Evolutionary conservation across 92 coral and sea anemone genomes (phyloP).

Genomic region (Isaurus tuberculatus): DNA sequence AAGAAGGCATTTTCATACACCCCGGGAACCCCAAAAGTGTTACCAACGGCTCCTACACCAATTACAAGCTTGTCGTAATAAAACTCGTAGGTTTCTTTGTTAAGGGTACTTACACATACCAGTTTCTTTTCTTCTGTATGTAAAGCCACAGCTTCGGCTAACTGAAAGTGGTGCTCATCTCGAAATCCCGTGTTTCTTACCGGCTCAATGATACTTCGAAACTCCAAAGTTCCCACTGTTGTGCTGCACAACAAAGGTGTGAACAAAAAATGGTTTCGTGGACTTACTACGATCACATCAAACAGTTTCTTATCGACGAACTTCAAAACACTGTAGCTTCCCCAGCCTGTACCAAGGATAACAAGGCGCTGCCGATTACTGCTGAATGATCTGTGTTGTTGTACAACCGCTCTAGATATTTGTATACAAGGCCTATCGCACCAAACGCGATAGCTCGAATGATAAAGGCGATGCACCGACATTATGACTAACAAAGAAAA

Average conservation of each 20-base stretch:
- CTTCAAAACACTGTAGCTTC: conserved; percentile 94
- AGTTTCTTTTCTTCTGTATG: conserved; percentile 65
- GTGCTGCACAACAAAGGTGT: conserved; percentile 96
- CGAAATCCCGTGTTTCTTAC: conserved; percentile 94
- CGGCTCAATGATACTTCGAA: conserved; percentile 96
- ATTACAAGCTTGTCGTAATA: conserved; percentile 89
- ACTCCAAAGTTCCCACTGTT: conserved; percentile 96
- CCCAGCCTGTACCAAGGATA: conserved; percentile 98
- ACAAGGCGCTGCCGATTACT: conserved; percentile 72
- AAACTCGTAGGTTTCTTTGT: conserved; percentile 71
- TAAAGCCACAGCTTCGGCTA: conserved; percentile 85
- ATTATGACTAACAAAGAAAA: not conserved
- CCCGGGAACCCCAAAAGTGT: conserved; percentile 96
- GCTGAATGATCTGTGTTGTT: conserved; percentile 29
- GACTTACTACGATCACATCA: conserved; percentile 94
- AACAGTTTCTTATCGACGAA: conserved; percentile 88
- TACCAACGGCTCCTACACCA: conserved; percentile 97
- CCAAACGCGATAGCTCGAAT: not conserved
- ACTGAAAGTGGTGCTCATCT: conserved; percentile 98
- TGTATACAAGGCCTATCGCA: not conserved
- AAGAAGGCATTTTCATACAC: conserved; percentile 91
- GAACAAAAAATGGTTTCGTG: conserved; percentile 94
- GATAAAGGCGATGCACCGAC: not conserved
- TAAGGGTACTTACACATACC: conserved; percentile 80
- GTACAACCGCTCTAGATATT: not conserved